phyloP scores from a whole-genome alignment of 2,113 vertebrate genomes.

The Gasterosteus aculeatus region DNA sequence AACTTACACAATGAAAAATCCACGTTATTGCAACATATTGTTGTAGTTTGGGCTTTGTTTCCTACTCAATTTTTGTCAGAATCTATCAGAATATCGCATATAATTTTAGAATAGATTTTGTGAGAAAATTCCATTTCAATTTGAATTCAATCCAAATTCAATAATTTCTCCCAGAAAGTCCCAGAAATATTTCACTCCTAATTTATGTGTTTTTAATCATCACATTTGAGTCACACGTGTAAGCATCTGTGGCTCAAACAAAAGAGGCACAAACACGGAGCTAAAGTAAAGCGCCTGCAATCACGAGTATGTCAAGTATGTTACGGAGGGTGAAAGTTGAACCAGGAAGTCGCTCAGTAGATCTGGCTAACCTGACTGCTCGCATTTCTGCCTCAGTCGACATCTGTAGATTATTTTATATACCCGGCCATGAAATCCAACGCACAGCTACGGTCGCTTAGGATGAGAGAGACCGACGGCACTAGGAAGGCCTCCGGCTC shows the following conservation, averaged over 20 bases:
- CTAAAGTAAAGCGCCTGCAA: neutral
- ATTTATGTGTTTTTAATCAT: neutral
- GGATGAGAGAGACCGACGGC: conserved; percentile 10
- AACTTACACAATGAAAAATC: too few species aligned
- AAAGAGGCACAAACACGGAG: neutral
- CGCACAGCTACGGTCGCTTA: conserved; percentile 9
- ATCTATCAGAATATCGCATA: too few species aligned
- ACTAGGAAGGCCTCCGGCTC: conserved; percentile 48
- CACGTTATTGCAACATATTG: too few species aligned
- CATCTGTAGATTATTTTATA: neutral
- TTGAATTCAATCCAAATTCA: neutral
- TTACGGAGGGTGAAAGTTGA: neutral
- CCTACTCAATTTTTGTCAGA: too few species aligned
- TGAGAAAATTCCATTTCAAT: neutral
- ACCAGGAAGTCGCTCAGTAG: neutral
- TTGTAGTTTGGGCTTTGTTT: too few species aligned
- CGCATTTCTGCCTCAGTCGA: neutral
- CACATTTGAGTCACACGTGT: neutral
- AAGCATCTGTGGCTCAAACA: neutral
- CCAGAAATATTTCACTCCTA: neutral
- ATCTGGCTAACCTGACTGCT: neutral
- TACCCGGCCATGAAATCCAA: neutral
- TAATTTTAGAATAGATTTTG: too few species aligned
- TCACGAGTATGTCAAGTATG: neutral
- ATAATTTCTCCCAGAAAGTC: neutral